Evolutionary conservation across 1,140 invertebrate genomes (phyloP), one percentile per base, ranked within the genome.

Genomic region (Eubasilissa regina): DNA sequence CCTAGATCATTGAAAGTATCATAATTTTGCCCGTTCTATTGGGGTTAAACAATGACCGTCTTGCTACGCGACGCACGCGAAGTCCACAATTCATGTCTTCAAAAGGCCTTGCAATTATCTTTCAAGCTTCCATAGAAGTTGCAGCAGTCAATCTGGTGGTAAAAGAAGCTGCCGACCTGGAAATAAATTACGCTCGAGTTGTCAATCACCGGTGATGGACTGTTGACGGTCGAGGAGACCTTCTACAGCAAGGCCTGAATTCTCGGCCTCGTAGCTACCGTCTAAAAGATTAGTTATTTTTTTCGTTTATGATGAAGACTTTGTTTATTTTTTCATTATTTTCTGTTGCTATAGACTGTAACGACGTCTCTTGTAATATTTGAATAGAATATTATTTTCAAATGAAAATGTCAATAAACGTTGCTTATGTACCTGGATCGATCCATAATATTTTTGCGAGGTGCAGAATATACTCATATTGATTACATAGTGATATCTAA

Each of bases 181-280:
- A 48, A 48, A 70, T 70, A 70, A 70, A 70, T 70, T 70, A 48
- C 21, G 66, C 19, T 13, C 19, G 45, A 48, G 66, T 51, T 70
- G 66, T 70, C 66, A 70, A 70, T 70, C 66, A 70, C 66, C 15
- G 21, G 19, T 70, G 66, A 70, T 70, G 66, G 66, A 70, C 66
- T 48, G 66, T 45, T 70, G 66, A 70, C 66, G 25, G 8, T 25
- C 25, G 45, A 51, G 45, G 47, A 48, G 47, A 21, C 45, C 66
- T 70, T 48, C 66, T 17, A 13, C 47, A 15, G 19, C 66, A 0
- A 21, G n/a, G 25, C 25, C 25, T 35, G 25, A 35, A 35, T 35
- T 35, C 25, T 6, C 25, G 25, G 25, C 25, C 25, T 35, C 25
- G 25, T 6, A 35, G 25, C 25, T 35, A 35, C 25, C 25, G 25